Evolutionary conservation across 2,797 vertebrate genomes (phyloP).

Genomic region (Paguma larvata): DNA sequence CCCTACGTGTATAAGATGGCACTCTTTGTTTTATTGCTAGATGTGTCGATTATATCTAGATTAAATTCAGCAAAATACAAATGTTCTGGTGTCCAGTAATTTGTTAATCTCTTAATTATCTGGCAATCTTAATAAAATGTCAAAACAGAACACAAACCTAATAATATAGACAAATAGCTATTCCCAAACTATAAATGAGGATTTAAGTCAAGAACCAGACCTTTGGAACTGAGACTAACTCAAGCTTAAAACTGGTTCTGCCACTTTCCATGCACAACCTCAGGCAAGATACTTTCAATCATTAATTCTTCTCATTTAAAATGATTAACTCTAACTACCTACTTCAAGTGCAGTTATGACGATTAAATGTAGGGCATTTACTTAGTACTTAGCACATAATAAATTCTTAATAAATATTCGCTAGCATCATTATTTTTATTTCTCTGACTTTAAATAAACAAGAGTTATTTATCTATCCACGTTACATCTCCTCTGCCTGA

Average conservation of each 20-base stretch:
- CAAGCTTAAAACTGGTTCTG: slow-evolving; percentile 20
- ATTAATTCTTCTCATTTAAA: slow-evolving; percentile 47
- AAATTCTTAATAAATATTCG: background rate
- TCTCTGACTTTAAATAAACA: slow-evolving; percentile 51
- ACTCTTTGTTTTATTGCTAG: slow-evolving; percentile 3
- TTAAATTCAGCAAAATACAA: slow-evolving; percentile 35
- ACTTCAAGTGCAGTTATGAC: background rate
- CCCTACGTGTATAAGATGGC: background rate
- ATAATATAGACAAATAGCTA: background rate
- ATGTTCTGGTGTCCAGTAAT: background rate
- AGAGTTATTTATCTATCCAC: background rate
- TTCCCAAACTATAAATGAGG: background rate
- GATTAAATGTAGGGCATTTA: background rate
- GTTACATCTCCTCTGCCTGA: background rate
- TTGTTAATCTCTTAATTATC: slow-evolving; percentile 1
- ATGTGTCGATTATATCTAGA: background rate
- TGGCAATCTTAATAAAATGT: slow-evolving; percentile 15
- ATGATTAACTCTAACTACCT: background rate
- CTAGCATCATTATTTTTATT: background rate
- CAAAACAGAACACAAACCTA: slow-evolving; percentile 25
- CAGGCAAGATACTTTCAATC: background rate
- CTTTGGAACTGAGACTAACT: background rate
- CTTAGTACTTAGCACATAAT: background rate
- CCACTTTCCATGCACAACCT: background rate
- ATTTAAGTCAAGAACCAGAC: slow-evolving; percentile 8